A percentile compares a stretch with the other conserved stretches of the same genome.
Evolutionary conservation across 1,140 invertebrate genomes (phyloP).

Genomic region (Palaemon carinicauda): DNA sequence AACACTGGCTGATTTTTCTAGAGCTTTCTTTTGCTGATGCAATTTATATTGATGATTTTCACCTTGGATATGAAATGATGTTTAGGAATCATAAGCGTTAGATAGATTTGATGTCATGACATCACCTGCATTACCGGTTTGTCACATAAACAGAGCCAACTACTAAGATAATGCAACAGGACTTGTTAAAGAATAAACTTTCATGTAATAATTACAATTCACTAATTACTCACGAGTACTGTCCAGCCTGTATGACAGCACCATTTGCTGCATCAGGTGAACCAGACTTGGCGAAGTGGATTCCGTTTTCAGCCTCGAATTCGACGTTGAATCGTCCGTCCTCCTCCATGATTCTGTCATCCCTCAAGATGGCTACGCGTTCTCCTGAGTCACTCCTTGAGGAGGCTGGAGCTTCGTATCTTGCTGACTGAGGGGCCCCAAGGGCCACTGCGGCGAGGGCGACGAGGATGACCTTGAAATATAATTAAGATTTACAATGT

Average conservation of each 20-base stretch:
- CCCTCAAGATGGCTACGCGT: neutral
- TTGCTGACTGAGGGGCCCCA: neutral
- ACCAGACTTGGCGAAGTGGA: neutral
- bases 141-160: no score
- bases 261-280: neutral
- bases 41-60: no score
- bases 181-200: no score
- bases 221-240: slow-evolving; percentile 9
- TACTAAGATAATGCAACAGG: no score
- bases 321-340: slow-evolving; percentile 1
- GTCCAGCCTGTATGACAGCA: neutral
- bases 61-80: no score
- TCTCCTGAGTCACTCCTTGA: neutral
- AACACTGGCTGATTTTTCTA: no score
- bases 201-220: no score
- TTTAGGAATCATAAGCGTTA: no score
- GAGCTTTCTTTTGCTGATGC: no score
- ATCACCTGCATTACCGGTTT: no score
- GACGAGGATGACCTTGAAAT: neutral
- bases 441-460: neutral
- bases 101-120: no score
- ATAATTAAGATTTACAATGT: no score
- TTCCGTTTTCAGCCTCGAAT: neutral
- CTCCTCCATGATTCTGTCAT: slow-evolving; percentile 7
- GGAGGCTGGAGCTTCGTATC: neutral